Evolutionary conservation across 2,797 vertebrate species (phyloP).

Genomic region (Emys orbicularis): DNA sequence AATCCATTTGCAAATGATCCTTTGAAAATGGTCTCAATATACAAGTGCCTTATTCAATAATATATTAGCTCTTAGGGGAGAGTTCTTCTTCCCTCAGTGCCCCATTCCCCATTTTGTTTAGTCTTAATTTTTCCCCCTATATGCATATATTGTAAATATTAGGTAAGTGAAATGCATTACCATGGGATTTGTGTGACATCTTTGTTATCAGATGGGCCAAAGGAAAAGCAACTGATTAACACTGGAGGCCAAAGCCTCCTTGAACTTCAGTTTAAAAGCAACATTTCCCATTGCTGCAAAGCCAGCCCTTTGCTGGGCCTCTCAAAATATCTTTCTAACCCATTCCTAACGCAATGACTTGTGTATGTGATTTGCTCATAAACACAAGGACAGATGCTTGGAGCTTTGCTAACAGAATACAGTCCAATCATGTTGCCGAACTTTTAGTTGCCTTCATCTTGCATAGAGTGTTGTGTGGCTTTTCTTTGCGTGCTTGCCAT

Average conservation of each 20-base stretch:
- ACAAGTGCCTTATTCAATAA: constrained; percentile 71
- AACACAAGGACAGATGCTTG: background rate
- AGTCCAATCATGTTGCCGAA: background rate
- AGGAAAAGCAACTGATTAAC: background rate
- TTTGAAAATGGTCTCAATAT: constrained; percentile 36
- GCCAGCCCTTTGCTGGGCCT: background rate
- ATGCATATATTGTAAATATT: constrained; percentile 2
- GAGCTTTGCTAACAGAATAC: background rate
- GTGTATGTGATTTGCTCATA: background rate
- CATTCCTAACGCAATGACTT: fast-evolving
- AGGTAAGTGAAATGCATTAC: background rate
- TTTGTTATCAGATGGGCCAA: constrained; percentile 23
- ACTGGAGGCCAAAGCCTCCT: constrained; percentile 9
- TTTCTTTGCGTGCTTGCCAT: constrained; percentile 36
- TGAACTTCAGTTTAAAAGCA: background rate
- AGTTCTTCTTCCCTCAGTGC: background rate
- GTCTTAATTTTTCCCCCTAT: background rate
- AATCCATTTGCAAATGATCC: constrained; percentile 53
- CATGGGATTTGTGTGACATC: background rate
- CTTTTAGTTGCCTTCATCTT: constrained; percentile 58
- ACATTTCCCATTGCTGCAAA: background rate
- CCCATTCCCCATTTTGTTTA: fast-evolving
- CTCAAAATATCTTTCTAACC: background rate
- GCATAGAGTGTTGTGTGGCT: constrained; percentile 30
- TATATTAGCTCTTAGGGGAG: background rate